Conservation (phyloP, 2,797 vertebrate genomes). For the Podargus strigoides region DNA sequence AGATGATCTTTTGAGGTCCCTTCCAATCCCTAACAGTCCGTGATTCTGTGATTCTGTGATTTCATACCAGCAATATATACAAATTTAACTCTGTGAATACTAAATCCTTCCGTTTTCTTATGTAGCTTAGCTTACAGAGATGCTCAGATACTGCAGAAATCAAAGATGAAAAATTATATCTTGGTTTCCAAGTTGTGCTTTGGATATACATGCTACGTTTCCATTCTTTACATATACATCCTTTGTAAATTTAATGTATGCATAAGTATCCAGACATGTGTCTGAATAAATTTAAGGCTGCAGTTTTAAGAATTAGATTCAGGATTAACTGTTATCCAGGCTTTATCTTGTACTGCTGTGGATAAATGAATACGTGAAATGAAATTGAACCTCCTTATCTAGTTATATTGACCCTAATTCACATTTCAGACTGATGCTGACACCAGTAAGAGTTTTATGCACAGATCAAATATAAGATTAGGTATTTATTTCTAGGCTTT, state of each 20-base stretch:
- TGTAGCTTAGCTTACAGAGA: background rate
- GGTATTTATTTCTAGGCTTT: background rate
- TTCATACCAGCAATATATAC: background rate
- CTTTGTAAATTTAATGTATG: background rate
- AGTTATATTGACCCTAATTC: background rate
- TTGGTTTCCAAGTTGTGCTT: background rate
- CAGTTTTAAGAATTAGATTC: background rate
- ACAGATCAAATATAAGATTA: slow-evolving; percentile 11
- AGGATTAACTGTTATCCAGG: slow-evolving; percentile 7
- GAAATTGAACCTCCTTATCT: background rate
- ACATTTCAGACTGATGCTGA: background rate
- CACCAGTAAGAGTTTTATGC: background rate
- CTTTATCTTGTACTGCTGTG: background rate
- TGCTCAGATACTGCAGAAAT: background rate
- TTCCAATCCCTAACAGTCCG: no score
- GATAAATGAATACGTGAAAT: background rate
- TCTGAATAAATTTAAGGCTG: background rate
- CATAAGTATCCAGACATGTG: background rate
- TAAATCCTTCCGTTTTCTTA: background rate
- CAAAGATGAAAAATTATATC: background rate
- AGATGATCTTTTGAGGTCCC: no score
- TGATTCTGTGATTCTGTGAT: no score
- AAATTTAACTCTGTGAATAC: background rate
- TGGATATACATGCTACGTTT: background rate
- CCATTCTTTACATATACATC: background rate